Evolutionary conservation across 2,888 invertebrate genomes (phyloP), one percentile per base, ranked within the genome.

Genomic region (Empis livida): DNA sequence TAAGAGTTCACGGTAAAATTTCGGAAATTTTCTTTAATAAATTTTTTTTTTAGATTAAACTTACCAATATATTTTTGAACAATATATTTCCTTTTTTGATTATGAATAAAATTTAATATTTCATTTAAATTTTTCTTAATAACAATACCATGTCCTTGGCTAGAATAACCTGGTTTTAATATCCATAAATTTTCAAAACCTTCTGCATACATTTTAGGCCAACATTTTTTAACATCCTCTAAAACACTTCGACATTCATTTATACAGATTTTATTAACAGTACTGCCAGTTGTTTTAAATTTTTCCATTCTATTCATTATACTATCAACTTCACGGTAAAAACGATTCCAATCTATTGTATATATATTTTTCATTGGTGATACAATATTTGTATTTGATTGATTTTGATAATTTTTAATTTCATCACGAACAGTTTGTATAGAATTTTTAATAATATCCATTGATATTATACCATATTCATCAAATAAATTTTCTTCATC

Each of bases 121-220:
- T 38, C 38, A 10, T n/a, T 15, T 15, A 15, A 38, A 15, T 15
- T 15, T 38, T 38, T 38, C 10, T 14, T 10, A 8, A 38, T 6
- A 10, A 38, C 14, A 38, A 38, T 38, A 14, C 38, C 38, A 38
- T 38, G 8, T 27, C 23, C 23, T 9, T 27, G 23, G 9, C 23
- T 27, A 2, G 23, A 27, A 27, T 27, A 27, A 27, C 23, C 80
- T 4, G 89, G 88, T 63, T 90, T 90, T 47, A 90, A 74, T 52
- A 90, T 87, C 89, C 89, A 90, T 55, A 88, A 78, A 65, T 89
- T 87, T 61, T 78, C 75, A 53, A 74, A 74, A 1, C 89, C 89
- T 67, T 88, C 88, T 57, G 78, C 75, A 49, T 74, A 72, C 45
- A 82, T 59, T 59, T 77, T 77, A 0, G 80, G 78, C 58, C 77